Evolutionary conservation across 2,113 vertebrate species (phyloP), one percentile per base, ranked within the genome.

Genomic region (Mola mola): DNA sequence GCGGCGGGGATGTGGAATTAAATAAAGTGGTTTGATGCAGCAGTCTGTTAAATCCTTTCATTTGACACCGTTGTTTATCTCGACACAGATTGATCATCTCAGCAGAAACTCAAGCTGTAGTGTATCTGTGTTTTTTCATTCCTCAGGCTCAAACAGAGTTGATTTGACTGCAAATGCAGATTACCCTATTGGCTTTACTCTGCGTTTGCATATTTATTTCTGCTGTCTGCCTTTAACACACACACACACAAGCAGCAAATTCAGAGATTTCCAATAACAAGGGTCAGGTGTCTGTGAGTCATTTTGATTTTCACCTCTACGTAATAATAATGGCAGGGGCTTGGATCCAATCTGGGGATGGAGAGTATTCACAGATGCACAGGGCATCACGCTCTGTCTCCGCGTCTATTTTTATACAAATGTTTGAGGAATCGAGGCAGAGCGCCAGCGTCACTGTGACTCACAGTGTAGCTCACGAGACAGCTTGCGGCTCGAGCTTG

Each of bases 401-500:
- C 29, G 26, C 34, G 25, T 77, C 83, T 90, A 89, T 90, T 89
- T 90, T 86, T 87, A 85, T 72, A 63, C 44, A 22, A 58, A 17
- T 81, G 71, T 86, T 82, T 88, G 63, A 81, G 70, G 62, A 77
- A 57, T 66, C 21, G 44, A 57, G 72, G 51, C 66, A 75, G 56
- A 62, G 55, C 2, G 65, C 79, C 75, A 64, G 68, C 52, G 56
- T 89, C 80, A 80, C 57, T 49, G 78, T 86, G 87, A 84, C 80
- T 85, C 81, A 69, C 48, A 59, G 34, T 60, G 65, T 53, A 46
- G 76, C 76, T 82, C 81, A 81, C 70, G 79, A 74, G 81, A 82
- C 28, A 24, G 37, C 49, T 70, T 15, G 37, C 65, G 73, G 47
- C 61, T 53, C 26, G 73, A 70, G 21, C 60, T 69, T 69, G 59